Evolutionary conservation across 2,888 invertebrate genomes (phyloP), one percentile per base, ranked within the genome.

Genomic region (Caenorhabditis afra): DNA sequence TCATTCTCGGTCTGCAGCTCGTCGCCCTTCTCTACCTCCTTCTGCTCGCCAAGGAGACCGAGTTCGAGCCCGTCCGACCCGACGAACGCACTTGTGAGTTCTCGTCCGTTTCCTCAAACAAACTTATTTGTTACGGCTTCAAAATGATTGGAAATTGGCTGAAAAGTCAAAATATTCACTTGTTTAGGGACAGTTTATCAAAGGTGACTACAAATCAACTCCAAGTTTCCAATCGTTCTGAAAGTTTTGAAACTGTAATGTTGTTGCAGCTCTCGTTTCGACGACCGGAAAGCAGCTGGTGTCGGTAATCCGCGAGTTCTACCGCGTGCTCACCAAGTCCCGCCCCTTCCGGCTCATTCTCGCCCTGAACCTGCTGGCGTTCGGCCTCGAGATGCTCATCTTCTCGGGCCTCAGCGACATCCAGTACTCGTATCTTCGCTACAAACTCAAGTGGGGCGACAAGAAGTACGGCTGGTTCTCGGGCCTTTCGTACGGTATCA

Each of bases 21-120:
- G 7, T 91, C 3, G 87, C 88, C 4, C 79, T 91, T 18, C 11
- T 90, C 8, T 91, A 91, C 73, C 82, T 89, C 16, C 22, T 90
- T 4, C 10, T 87, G 1, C 83, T 82, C 37, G 84, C 85, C 5
- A 81, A 79, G n/a, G 85, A 83, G 20, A 57, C 57, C 1, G 58
- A 71, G 35, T 80, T 71, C 22, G 80, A 71, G 11, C 59, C 53
- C 8, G 50, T 52, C 1, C 14, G 50, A 18, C 66, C 62, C 0
- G 67, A 75, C 50, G 68, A 80, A 37, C 58, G 75, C 20, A 73
- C 76, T 47, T 67, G 76, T 75, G 35, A 64, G 73, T 52, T 57
- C 37, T 29, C 29, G 3, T 29, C 29, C 7, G 29, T 7, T 29
- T 7, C 29, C 7, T 7, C 3, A 3, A 29, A 29, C 29, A 3